Percentiles rank a stretch among this genome's conserved stretches.
These are phyloP conservation scores for Zapus hudsonius DNA, from an alignment of 2,113 vertebrate genomes.

Conservation along the genomic window DNA sequence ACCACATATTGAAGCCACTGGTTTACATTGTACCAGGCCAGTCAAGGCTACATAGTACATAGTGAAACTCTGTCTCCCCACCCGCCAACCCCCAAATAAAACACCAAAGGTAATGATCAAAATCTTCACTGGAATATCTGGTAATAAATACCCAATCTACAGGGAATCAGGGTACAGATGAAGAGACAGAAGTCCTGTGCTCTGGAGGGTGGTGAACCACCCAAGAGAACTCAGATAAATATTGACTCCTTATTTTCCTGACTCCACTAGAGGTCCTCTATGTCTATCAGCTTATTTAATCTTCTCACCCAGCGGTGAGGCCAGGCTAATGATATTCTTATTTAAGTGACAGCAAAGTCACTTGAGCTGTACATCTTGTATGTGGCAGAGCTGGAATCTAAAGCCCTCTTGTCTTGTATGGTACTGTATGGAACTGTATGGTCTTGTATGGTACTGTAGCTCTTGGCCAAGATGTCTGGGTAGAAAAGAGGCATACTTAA, in stretches of 20 bases:
- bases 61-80: neutral
- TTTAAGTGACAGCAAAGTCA: neutral
- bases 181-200: too few species aligned
- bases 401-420: neutral
- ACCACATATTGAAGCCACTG: neutral
- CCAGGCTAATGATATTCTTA: neutral
- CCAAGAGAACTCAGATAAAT: neutral
- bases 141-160: neutral
- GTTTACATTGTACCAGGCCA: neutral
- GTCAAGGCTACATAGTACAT: too few species aligned
- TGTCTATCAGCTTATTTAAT: neutral
- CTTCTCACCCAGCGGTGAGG: neutral
- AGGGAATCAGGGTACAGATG: neutral
- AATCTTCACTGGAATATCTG: neutral
- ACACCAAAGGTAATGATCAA: neutral
- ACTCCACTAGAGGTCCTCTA: neutral
- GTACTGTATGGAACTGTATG: too few species aligned
- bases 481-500: neutral
- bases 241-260: neutral
- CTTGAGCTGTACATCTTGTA: neutral
- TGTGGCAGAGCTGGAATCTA: neutral
- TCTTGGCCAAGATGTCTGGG: neutral
- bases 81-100: too few species aligned
- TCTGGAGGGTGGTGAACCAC: neutral
- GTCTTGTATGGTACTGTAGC: neutral